phyloP scores from a whole-genome alignment of 2,797 vertebrate species.

The Brotula barbata region DNA sequence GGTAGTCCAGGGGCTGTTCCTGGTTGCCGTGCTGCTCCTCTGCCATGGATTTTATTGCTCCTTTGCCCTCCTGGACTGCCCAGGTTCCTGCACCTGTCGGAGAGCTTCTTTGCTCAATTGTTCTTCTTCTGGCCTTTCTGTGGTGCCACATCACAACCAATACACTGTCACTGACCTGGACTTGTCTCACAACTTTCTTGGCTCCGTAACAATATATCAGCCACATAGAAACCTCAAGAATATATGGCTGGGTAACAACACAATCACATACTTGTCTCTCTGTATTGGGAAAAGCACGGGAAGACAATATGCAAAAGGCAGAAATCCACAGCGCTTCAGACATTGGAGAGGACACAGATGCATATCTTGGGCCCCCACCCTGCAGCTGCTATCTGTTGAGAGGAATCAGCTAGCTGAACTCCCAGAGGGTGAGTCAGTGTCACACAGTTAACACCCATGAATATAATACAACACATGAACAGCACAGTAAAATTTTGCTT shows the following conservation, averaged over 20 bases:
- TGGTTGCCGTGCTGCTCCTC: constrained; percentile 61
- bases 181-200: constrained; percentile 75
- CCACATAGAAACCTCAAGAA: constrained; percentile 64
- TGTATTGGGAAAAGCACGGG: constrained; percentile 41
- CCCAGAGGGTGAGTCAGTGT: constrained; percentile 84
- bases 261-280: constrained; percentile 77
- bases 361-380: constrained; percentile 73
- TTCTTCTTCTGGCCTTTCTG: constrained; percentile 73
- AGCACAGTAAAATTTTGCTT: constrained; percentile 6
- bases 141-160: constrained; percentile 47
- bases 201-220: constrained; percentile 48
- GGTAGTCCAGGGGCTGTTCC: constrained; percentile 19
- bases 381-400: constrained; percentile 81
- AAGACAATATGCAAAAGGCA: constrained; percentile 38
- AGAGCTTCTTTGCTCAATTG: constrained; percentile 73
- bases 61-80: constrained; percentile 56
- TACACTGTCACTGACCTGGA: constrained; percentile 68
- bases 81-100: constrained; percentile 71
- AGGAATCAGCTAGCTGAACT: constrained; percentile 80
- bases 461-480: constrained; percentile 2
- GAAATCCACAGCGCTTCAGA: constrained; percentile 25
- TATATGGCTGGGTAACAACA: constrained; percentile 83
- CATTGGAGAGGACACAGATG: constrained; percentile 29
- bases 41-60: constrained; percentile 41
- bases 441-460: constrained; percentile 36